These are phyloP conservation scores for Verasper variegatus DNA, from an alignment of 2,113 vertebrate species.

Conservation along the genomic window DNA sequence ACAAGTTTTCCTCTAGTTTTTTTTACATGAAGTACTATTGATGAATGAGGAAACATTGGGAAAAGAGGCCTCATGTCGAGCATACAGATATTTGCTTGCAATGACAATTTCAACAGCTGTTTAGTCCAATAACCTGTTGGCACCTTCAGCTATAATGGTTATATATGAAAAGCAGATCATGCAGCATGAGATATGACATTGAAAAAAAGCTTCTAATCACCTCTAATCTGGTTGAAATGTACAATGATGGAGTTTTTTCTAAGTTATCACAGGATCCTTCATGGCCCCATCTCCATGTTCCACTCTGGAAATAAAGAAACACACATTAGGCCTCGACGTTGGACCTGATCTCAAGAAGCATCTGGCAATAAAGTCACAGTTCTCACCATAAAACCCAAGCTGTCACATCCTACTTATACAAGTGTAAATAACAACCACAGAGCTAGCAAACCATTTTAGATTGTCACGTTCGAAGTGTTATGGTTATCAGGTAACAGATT, in stretches of 20 bases:
- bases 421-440: background rate
- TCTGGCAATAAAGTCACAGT: background rate
- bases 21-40: no score
- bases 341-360: background rate
- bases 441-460: background rate
- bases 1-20: no score
- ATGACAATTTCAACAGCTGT: background rate
- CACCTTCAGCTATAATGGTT: background rate
- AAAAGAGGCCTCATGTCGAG: no score
- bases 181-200: background rate
- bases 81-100: no score
- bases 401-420: background rate
- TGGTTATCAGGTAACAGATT: background rate
- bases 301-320: conserved; percentile 51
- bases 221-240: conserved; percentile 67
- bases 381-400: background rate
- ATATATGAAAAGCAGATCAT: background rate
- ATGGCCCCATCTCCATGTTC: conserved; percentile 70
- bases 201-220: conserved; percentile 47
- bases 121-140: background rate
- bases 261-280: conserved; percentile 75
- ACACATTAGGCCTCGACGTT: conserved; percentile 27
- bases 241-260: conserved; percentile 50
- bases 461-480: conserved; percentile 11
- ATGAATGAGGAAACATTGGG: no score